Conservation (phyloP, 2,888 invertebrate genomes). For the Alsophila aescularia region DNA sequence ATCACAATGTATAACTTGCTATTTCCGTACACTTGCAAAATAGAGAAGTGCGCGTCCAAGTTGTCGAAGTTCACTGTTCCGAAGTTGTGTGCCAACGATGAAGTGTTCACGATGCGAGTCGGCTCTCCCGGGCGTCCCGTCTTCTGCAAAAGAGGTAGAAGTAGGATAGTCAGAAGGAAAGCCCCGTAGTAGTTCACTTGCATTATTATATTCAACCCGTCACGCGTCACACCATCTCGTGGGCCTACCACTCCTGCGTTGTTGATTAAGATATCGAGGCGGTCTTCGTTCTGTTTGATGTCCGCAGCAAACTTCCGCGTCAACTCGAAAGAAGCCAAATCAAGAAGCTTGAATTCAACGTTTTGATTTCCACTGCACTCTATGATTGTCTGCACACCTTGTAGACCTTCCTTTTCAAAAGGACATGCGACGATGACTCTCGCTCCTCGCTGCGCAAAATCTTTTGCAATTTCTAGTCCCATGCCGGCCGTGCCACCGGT, state of each 20-base stretch:
- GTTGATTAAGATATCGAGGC: slow-evolving; percentile 92
- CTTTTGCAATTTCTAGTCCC: slow-evolving; percentile 60
- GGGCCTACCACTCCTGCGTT: slow-evolving; percentile 91
- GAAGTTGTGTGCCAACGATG: slow-evolving; percentile 88
- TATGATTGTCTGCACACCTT: slow-evolving; percentile 82
- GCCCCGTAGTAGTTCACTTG: slow-evolving; percentile 96
- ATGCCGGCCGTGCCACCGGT: slow-evolving; percentile 69
- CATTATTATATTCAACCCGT: slow-evolving; percentile 93
- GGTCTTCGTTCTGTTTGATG: slow-evolving; percentile 86
- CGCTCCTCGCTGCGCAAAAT: slow-evolving; percentile 62
- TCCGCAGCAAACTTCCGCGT: slow-evolving; percentile 91
- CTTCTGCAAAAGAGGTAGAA: slow-evolving; percentile 90
- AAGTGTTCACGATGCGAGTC: slow-evolving; percentile 89
- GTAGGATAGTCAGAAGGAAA: slow-evolving; percentile 93
- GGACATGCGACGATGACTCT: slow-evolving; percentile 66
- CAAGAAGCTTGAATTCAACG: slow-evolving; percentile 87
- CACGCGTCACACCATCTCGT: slow-evolving; percentile 81
- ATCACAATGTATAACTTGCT: slow-evolving; percentile 89
- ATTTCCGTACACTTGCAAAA: slow-evolving; percentile 70
- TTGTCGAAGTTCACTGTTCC: slow-evolving; percentile 87
- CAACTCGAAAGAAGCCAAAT: slow-evolving; percentile 88
- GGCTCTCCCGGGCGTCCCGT: slow-evolving; percentile 75
- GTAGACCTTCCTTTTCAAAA: slow-evolving; percentile 54
- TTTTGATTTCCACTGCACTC: slow-evolving; percentile 86
- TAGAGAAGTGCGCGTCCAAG: slow-evolving; percentile 65